Base-by-base conservation (phyloP, 1,140 invertebrate species). In the Apis florea region DNA sequence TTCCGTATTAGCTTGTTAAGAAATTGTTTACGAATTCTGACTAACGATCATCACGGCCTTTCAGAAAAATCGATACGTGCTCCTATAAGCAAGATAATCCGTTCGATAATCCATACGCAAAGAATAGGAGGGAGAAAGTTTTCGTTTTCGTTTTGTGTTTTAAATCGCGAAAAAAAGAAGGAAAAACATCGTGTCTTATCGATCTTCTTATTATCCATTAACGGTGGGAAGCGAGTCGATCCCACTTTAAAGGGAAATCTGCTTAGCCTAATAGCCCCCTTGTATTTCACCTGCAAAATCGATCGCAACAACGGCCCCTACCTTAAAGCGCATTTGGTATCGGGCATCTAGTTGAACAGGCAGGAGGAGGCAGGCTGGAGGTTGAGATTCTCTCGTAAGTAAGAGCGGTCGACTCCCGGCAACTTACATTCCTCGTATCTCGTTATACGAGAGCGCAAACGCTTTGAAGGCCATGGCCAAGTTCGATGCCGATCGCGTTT, bases 381-480 rank as follows among this genome's bases (percentile, higher is more conserved):
- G 85, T 86, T n/a, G n/a, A n/a, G 66, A 73, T 86, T 82, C 72
- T 86, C 63, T 2, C 2, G 85, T 80, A 73, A 80, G 85, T 87
- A 81, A 72, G 63, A 59, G 58, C 84, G 73, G 84, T 56, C 54
- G 84, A 84, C 78, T 86, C 86, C 59, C 79, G 75, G 58, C 85
- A 82, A 77, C 74, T 85, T 79, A 79, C 86, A 88, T 88, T 88
- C 86, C 80, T 87, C 85, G 83, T 85, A 87, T 88, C 85, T 88
- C 86, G 79, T 88, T 88, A 88, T 87, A 85, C 76, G 74, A 82
- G 74, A 82, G 81, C 78, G 85, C 83, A 87, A 85, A 85, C 63
- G 31, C 76, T 67, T 21, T 73, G 85, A 88, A 88, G 86, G 86
- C 83, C 85, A 88, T 68, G 86, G 86, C 83, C 86, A 88, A 88